Base-by-base conservation (phyloP, 2,888 invertebrate genomes). In the Polydrusus cervinus region DNA sequence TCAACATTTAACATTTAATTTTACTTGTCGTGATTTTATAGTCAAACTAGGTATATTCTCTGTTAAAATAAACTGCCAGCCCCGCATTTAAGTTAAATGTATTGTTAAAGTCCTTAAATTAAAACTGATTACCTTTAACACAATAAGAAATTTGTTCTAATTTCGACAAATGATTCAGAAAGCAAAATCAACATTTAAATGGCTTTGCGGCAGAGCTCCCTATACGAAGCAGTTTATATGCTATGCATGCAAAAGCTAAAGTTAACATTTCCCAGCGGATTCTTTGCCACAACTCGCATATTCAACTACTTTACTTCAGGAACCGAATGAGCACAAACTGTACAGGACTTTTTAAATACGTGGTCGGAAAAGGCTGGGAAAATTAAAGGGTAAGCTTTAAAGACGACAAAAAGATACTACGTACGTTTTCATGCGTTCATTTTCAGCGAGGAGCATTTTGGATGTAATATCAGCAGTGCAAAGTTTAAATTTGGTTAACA, bases 181-280 rank as follows among this genome's bases (percentile, higher is more conserved):
- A 62, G 68, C 61, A 68, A 68, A 74, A 68, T 74, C 74, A 74
- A 74, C 74, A 74, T 74, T 74, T 68, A 74, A 74, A 74, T 74
- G 51, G 69, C 74, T 74, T 62, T 74, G 74, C 75, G 70, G 71
- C 61, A 38, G 62, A 25, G 73, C 55, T 25, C 71, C 71, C 57
- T 51, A 62, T 53, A 70, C 62, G 61, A 30, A 18, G 55, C 68
- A 38, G 74, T 75, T 75, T 75, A 64, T 66, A 75, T 71, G 75
- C 71, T 49, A 70, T 70, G 75, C 75, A 75, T 75, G 70, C 75
- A 65, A 75, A 66, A 75, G 71, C 70, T 66, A 57, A 55, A 69
- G 69, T 70, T 69, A 74, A 70, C 67, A 60, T 66, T 60, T 66
- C 72, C 66, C 66, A 43, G 51, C 49, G 72, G 66, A 66, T 38